phyloP scores from a whole-genome alignment of 2,113 vertebrate genomes.

The Mustela lutreola region DNA sequence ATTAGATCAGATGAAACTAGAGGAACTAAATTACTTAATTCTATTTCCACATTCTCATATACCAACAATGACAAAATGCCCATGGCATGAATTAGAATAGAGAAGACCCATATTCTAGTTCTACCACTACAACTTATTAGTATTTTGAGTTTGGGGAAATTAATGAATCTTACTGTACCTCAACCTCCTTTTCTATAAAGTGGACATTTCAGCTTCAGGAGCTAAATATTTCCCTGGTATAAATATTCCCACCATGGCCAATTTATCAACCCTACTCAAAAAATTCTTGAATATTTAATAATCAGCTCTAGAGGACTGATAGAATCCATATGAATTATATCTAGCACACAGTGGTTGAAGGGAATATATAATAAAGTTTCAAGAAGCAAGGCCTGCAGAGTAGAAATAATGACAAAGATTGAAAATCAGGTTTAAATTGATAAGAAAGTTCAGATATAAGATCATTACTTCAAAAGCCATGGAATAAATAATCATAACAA shows the following conservation, averaged over 20 bases:
- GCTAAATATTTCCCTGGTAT: not conserved
- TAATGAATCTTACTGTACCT: not conserved
- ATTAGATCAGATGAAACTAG: constrained; percentile 1
- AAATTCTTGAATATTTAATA: constrained; percentile 26
- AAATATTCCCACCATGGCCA: not conserved
- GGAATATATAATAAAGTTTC: not conserved
- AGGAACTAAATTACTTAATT: constrained; percentile 6
- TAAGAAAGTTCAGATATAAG: not conserved
- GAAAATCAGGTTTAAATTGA: not conserved
- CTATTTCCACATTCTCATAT: not conserved
- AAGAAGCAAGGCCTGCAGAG: not conserved
- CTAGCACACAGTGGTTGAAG: not conserved
- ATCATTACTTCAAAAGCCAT: not conserved
- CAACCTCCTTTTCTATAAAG: not conserved
- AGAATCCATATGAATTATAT: not conserved
- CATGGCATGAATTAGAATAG: not conserved
- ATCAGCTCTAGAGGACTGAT: not conserved
- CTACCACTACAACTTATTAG: not conserved
- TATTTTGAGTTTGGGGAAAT: not conserved
- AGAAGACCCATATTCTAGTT: not conserved
- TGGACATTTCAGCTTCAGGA: not conserved
- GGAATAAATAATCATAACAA: not conserved
- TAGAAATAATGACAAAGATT: constrained; percentile 5
- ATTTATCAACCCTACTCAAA: not conserved
- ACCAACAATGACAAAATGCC: not conserved